phyloP scores from a whole-genome alignment of 2,797 vertebrate genomes.

The Hirundo rustica region DNA sequence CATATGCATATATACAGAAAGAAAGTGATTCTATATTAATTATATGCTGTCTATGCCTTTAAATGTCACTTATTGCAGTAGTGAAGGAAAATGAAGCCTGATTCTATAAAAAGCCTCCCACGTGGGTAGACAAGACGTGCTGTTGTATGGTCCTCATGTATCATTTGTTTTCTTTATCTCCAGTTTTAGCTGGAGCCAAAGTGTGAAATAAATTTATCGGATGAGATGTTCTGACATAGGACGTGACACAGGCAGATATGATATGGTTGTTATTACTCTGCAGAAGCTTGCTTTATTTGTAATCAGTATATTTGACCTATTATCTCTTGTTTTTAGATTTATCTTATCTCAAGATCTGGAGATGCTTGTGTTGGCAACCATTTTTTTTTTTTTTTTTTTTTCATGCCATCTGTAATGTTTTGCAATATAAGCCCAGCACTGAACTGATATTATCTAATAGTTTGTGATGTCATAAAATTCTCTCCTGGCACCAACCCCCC shows the following conservation, averaged over 20 bases:
- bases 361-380: background rate
- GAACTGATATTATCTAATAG: background rate
- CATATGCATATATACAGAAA: background rate
- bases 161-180: background rate
- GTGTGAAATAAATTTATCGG: background rate
- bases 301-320: background rate
- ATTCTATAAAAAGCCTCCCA: background rate
- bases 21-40: constrained; percentile 7
- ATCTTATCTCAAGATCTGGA: background rate
- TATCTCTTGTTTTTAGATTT: background rate
- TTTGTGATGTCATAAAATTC: background rate
- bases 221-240: background rate
- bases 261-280: background rate
- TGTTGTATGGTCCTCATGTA: background rate
- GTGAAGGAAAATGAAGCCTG: constrained; percentile 68
- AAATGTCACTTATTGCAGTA: constrained; percentile 53
- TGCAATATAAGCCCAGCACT: background rate
- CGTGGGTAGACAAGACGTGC: background rate
- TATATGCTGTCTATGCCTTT: constrained; percentile 54
- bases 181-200: background rate
- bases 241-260: background rate
- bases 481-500: accelerated
- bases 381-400: background rate
- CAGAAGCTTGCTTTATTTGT: background rate
- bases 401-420: background rate